Base-by-base conservation (phyloP, 1,140 invertebrate genomes). In the Drosophila navojoa region DNA sequence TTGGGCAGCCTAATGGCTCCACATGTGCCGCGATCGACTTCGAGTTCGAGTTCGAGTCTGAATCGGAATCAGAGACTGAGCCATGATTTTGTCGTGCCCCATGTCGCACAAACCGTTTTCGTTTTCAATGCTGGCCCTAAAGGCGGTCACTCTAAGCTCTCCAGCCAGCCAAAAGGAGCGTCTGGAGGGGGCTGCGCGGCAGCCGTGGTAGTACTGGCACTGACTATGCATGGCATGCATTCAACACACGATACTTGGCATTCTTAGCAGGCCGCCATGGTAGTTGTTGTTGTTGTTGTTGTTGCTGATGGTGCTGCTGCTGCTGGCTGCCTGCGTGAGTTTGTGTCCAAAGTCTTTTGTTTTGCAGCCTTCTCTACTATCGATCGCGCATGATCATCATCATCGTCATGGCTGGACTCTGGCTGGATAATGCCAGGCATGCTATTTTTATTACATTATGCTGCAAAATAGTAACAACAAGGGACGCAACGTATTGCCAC, bases 391-490 rank as follows among this genome's bases (percentile, higher is more conserved):
- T 77, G 79, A 87, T 89, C 82, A 78, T 89, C 84, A 79, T 87
- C 84, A 71, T 86, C 61, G 38, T 64, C 16, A 44, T 74, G 73
- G 16, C 63, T 71, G 61, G 45, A 52, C 73, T 67, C 60, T 74
- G 52, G 81, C 68, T 66, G 70, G 66, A 50, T 60, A 77, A 71
- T 78, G 70, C 66, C 64, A 75, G 84, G 79, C 79, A 87, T 89
- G 85, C 84, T 89, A 89, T 89, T 89, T 89, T 89, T 89, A 87
- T 87, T 86, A 87, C 82, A 86, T 82, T 86, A 89, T 89, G 77
- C 84, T 84, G 85, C 84, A 89, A 87, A 87, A 87, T 87, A 87
- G 84, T 89, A 87, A 84, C 84, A 89, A 82, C 82, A 87, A 77
- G 59, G 68, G 67, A 75, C 57, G 42, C 66, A 42, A 29, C 32